Evolutionary conservation across 2,113 vertebrate species (phyloP), one percentile per base, ranked within the genome.

Genomic region (Anguilla japonica): DNA sequence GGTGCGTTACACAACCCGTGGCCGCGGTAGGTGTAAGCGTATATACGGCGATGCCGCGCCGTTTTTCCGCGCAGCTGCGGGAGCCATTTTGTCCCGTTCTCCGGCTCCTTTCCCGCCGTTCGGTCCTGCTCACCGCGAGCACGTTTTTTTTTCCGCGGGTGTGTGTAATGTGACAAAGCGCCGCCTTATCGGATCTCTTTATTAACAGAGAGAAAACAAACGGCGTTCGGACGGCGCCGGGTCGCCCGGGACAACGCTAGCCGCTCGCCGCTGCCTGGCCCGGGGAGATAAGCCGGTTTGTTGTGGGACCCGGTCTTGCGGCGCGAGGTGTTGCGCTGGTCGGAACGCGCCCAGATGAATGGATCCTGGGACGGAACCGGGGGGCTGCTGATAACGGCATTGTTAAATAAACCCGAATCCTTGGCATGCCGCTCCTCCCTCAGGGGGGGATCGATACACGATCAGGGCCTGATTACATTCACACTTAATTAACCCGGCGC

Each of bases 141-240:
- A 14, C 50, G 43, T 60, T 60, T 60, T 89, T 87, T 91, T 86
- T 81, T 91, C 87, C 85, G 41, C 87, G 87, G 87, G 90, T 90
- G 93, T 90, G 93, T 92, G 93, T 94, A 92, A 92, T 91, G 88
- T 93, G 92, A 95, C 93, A 93, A 91, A 91, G 87, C 41, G 81
- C 83, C 78, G 88, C 90, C 93, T 94, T 94, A 94, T 95, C 94
- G 89, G 89, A 93, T 91, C 91, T 90, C 91, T 93, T 93, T 93
- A 94, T 94, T 94, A 95, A 93, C 85, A 89, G 91, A 93, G 84
- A 89, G 91, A 93, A 85, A 91, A 91, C 85, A 91, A 92, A 91
- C 89, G 90, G 91, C 85, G 87, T 87, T 34, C 88, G 91, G 93
- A 91, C 87, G 84, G 89, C 88, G 90, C 89, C 43, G 26, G 93